Evolutionary conservation across 2,888 invertebrate genomes (phyloP), one percentile per base, ranked within the genome.

Genomic region (Julus scanicus): DNA sequence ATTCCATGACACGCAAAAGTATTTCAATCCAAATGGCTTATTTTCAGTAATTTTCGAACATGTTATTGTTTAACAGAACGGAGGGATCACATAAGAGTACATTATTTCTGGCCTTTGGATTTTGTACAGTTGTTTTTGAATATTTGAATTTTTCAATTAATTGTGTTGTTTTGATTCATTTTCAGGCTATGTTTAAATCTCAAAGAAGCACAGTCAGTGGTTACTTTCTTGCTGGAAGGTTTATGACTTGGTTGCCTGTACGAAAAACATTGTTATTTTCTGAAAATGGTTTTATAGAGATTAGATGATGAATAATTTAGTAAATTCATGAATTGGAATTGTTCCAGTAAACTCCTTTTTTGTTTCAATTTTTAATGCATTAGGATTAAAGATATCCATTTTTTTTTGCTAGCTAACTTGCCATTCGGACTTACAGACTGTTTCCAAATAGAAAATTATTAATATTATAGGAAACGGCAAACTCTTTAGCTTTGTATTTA

Each of bases 221-320:
- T 44, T 93, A 93, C 90, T 93, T 93, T 90, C 90, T 93, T 89
- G 93, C 93, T 8, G 93, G 93, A 86, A 90, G 92, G 84, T 91
- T 91, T 87, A 93, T 93, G 93, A 91, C 90, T 57, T 93, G 93
- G 92, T 91, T 92, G 63, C 92, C 93, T 88, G 93, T 93, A 90
- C 91, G 92, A 91, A 48, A 49, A 9, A 86, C 1, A 86, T 1
- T 48, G 29, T 71, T 3, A 71, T 71, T 71, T 71, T 71, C 8
- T n/a, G 8, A 17, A n/a, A 20, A n/a, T 29, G n/a, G 8, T 71
- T 29, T 71, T 71, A 71, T 71, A 29, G 71, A 71, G 71, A 71
- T 71, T 71, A 71, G 5, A 8, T 4, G 3, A 71, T 71, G 20
- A 71, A 71, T 71, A 20, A 71, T 20, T 53, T 53, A 53, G 53